Base-by-base conservation (phyloP, 2,888 invertebrate species). In the Diachrysia chrysitis region DNA sequence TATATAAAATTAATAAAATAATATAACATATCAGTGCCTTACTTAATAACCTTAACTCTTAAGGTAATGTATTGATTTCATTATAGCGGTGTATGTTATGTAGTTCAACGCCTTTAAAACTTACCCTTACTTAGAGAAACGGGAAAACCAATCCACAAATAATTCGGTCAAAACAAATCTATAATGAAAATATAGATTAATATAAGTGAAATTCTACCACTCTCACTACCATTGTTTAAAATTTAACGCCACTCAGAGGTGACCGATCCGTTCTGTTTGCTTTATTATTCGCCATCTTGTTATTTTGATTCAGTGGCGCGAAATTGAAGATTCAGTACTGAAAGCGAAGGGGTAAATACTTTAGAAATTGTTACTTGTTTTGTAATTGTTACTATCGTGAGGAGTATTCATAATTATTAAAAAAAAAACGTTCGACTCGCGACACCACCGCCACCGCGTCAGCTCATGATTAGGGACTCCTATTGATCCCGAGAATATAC, bases 231-330 rank as follows among this genome's bases (percentile, higher is more conserved):
- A 81, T 81, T 81, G 82, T 82, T 82, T 81, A 69, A 75, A 78
- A 81, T 82, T 82, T 76, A 80, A 76, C 74, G 78, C 74, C 64
- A 73, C 70, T 68, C 69, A 66, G 62, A 66, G 46, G 77, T 77
- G 82, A 83, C 84, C 79, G 85, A 85, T 84, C 63, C 84, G 84
- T 78, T 82, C 86, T 82, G 80, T 84, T 85, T 83, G 77, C 56
- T 63, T 5, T 17, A 3, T 29, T 32, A 29, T 10, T 37, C 74
- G 68, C 53, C 65, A 69, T 76, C 73, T 75, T 58, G 71, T 74
- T 69, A 66, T 48, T 42, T 63, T 17, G 29, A 62, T 51, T 53
- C 58, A 71, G 69, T 72, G 65, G 58, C 57, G 74, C 66, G 78
- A 73, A 77, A 77, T 69, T 61, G 63, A 46, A 61, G 42, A 57